Evolutionary conservation across 2,113 vertebrate genomes (phyloP).

Genomic region (Lipophrys pholis): DNA sequence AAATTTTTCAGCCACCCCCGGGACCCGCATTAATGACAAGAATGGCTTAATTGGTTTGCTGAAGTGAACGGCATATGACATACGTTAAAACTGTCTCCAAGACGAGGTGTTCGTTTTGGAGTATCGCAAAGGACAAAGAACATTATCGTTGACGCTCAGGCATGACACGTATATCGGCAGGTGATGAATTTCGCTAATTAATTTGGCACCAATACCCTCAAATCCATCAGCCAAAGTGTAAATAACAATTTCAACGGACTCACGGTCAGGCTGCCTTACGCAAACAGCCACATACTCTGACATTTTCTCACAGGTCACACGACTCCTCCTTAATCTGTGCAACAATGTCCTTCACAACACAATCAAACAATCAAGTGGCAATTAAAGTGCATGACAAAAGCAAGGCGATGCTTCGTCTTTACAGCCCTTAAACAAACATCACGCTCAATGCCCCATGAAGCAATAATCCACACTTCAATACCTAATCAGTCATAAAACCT

Average conservation of each 20-base stretch:
- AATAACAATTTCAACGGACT: conserved; percentile 17
- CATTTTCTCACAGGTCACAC: neutral
- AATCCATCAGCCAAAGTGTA: conserved; percentile 47
- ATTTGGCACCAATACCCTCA: conserved; percentile 46
- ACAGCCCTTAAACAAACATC: conserved; percentile 70
- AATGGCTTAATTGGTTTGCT: conserved; percentile 7
- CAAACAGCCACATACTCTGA: neutral
- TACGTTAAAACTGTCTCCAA: conserved; percentile 23
- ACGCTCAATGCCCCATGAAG: conserved; percentile 71
- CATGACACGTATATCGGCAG: conserved; percentile 20
- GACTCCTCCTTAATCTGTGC: conserved; percentile 25
- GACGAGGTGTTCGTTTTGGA: conserved; percentile 40
- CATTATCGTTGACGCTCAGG: conserved; percentile 50
- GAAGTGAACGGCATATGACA: conserved; percentile 21
- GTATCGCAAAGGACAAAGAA: conserved; percentile 43
- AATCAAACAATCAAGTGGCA: conserved; percentile 48
- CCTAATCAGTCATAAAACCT: conserved; percentile 77
- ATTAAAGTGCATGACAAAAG: conserved; percentile 55
- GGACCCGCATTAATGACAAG: neutral
- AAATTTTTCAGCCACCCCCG: conserved; percentile 7
- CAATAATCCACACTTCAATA: conserved; percentile 62
- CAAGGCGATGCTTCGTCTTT: conserved; percentile 56
- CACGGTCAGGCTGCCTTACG: neutral
- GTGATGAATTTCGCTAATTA: conserved; percentile 63
- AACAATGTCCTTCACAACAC: conserved; percentile 33